phyloP scores from a whole-genome alignment of 2,888 invertebrate species.

The Gisinianus flammeolus region DNA sequence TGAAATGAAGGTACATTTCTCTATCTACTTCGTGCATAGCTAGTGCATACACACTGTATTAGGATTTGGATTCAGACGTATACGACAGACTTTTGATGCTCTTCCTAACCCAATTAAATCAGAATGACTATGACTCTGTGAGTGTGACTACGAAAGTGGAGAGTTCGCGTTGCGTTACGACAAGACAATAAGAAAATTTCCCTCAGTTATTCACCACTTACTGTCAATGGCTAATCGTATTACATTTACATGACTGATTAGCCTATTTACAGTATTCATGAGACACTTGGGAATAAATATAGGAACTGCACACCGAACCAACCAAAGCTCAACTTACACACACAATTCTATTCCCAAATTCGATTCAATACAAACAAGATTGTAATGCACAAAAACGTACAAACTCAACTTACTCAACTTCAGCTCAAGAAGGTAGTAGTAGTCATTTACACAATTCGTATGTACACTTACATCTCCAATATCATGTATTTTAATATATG shows the following conservation, averaged over 20 bases:
- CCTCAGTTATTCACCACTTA: neutral
- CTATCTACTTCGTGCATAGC: too few species aligned
- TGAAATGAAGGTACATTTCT: too few species aligned
- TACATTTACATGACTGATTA: constrained; percentile 22
- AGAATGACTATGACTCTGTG: neutral
- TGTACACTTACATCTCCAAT: too few species aligned
- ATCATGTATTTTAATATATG: too few species aligned
- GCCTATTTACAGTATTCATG: constrained; percentile 4
- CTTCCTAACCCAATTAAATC: neutral
- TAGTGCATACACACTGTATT: too few species aligned
- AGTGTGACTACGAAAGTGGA: neutral
- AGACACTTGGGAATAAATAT: neutral
- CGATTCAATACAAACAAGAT: too few species aligned
- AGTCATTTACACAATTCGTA: too few species aligned
- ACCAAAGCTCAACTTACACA: constrained; percentile 6
- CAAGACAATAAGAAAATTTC: neutral
- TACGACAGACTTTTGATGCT: neutral
- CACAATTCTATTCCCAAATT: neutral
- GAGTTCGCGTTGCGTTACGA: neutral
- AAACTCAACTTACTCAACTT: too few species aligned
- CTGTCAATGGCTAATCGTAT: neutral
- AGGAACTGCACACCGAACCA: neutral
- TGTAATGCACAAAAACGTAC: too few species aligned
- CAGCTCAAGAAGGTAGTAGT: too few species aligned
- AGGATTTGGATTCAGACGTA: too few species aligned